Evolutionary conservation across 64 coral and sea anemone species (phyloP), one percentile per base, ranked within the genome.

Genomic region (Stichodactyla mertensii): DNA sequence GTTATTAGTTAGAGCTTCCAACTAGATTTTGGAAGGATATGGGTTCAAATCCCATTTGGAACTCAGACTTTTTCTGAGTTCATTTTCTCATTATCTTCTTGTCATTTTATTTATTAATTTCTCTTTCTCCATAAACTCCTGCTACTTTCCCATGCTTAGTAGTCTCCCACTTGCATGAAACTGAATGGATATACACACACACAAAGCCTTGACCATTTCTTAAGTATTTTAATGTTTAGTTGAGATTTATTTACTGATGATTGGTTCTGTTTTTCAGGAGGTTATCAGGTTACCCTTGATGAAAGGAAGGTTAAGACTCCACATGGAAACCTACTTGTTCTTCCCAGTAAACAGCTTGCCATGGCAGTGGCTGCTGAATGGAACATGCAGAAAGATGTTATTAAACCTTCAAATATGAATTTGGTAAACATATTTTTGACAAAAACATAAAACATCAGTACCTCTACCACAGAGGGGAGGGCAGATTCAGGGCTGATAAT

Each of bases 321-420:
- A 52, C 82, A 84, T 52, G 90, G 97, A 16, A 88, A 78, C 16
- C 83, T 16, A 13, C 78, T 99, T 2, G 19, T 89, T 71, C 83
- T 95, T 82, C 93, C 93, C 19, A 90, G 57, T 52, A 89, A 93
- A 77, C 82, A 86, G 13, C 82, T 99, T 22, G 97, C 97, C 20
- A 91, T 94, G 85, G 90, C 97, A 64, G 86, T 95, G 6, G 85
- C 97, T 20, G 90, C 93, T 45, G 97, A 99, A 80, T 99, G 97
- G 97, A 94, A 99, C 60, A 91, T 92, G 14, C 97, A 99, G 64
- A 84, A 88, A 52, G 93, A 95, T 51, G 86, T 78, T 60, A 92
- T 99, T 19, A 90, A 99, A 87, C 90, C 97, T 77, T 82, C 77
- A 64, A 88, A 71, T 60, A 99, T 99, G 97, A 93, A 99, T 78